Evolutionary conservation across 2,113 vertebrate species (phyloP).

Genomic region (Burhinus oedicnemus): DNA sequence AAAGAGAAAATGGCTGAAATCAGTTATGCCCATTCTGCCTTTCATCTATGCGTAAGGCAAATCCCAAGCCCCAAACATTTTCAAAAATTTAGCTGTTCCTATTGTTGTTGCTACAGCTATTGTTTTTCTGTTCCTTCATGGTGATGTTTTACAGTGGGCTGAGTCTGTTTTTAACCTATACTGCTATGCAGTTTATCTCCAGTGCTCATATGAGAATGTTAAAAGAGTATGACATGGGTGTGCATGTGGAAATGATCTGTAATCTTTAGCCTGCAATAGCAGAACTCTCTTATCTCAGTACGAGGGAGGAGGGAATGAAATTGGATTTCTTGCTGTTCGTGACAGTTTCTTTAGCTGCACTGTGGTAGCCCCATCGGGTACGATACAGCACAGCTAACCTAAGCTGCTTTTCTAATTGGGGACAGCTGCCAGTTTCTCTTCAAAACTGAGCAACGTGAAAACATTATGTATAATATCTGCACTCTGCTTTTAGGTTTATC

Average conservation of each 20-base stretch:
- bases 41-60: background rate
- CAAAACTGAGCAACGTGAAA: background rate
- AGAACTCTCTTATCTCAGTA: conserved; percentile 41
- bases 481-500: background rate
- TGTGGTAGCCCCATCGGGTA: background rate
- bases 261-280: conserved; percentile 47
- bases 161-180: background rate
- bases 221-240: conserved; percentile 12
- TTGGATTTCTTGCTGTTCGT: conserved; percentile 21
- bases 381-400: background rate
- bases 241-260: conserved; percentile 38
- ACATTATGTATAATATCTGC: background rate
- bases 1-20: background rate
- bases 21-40: accelerated
- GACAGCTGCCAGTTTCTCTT: background rate
- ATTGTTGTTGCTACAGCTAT: background rate
- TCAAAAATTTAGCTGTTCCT: background rate
- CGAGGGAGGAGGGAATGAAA: background rate
- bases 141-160: background rate
- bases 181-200: conserved; percentile 2
- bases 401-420: conserved; percentile 33
- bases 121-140: background rate
- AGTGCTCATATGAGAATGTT: conserved; percentile 6
- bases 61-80: background rate
- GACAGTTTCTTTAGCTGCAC: conserved; percentile 8